Percentiles rank a stretch among this genome's conserved stretches.
phyloP scores from a whole-genome alignment of 2,797 vertebrate species.

The Glossophaga mutica region DNA sequence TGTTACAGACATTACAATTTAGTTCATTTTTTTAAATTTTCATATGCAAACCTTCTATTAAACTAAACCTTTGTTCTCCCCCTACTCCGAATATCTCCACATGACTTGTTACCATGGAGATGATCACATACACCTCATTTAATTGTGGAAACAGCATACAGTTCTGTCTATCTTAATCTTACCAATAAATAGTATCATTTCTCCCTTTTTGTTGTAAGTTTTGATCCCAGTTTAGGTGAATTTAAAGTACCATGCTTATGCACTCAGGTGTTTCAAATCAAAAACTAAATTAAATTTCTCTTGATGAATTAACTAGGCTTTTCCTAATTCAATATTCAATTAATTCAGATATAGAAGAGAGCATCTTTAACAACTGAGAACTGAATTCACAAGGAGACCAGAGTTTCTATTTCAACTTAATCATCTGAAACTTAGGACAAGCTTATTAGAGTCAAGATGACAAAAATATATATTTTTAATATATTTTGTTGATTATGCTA shows the following conservation, averaged over 20 bases:
- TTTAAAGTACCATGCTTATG: not conserved
- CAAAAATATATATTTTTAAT: not conserved
- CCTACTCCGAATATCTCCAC: conserved; percentile 5
- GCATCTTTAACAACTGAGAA: conserved; percentile 28
- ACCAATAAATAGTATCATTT: not conserved
- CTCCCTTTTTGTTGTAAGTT: not conserved
- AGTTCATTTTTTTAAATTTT: conserved; percentile 12
- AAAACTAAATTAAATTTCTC: conserved; percentile 57
- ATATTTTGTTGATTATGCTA: too few relatives aligned
- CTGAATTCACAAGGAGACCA: conserved; percentile 44
- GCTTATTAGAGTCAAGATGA: conserved; percentile 38
- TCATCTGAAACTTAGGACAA: conserved; percentile 47
- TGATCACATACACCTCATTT: conserved; percentile 46
- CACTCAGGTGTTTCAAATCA: conserved; percentile 46
- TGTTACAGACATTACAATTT: not conserved
- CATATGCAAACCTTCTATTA: conserved; percentile 57
- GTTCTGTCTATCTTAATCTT: conserved; percentile 43
- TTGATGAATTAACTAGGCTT: conserved; percentile 52
- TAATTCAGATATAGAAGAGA: conserved; percentile 45
- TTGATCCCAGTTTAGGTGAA: conserved; percentile 31
- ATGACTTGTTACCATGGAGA: conserved; percentile 65
- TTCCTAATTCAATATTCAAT: conserved; percentile 55
- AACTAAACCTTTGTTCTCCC: conserved; percentile 56
- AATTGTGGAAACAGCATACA: conserved; percentile 54
- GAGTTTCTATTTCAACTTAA: conserved; percentile 62